Evolutionary conservation across 2,797 vertebrate species (phyloP).

Genomic region (Acanthurus tractus): DNA sequence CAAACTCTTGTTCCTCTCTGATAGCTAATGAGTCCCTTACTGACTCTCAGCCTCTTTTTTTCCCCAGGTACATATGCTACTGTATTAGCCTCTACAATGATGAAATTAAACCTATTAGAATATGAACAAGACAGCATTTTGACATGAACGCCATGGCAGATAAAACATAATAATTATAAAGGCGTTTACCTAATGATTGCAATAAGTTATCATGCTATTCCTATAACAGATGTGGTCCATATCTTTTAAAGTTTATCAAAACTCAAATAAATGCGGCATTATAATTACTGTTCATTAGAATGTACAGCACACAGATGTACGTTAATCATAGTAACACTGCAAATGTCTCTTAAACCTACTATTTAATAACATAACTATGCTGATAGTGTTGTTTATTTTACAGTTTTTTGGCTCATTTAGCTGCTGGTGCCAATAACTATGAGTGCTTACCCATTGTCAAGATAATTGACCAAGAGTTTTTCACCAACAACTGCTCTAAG

Average conservation of each 20-base stretch:
- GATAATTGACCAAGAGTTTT: not conserved
- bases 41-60: constrained; percentile 29
- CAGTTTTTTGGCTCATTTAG: not conserved
- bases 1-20: constrained; percentile 19
- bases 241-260: constrained; percentile 2
- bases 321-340: not conserved
- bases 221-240: not conserved
- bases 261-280: constrained; percentile 7
- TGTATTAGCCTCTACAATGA: constrained; percentile 12
- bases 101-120: constrained; percentile 7
- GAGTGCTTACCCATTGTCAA: constrained; percentile 4
- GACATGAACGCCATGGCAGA: constrained; percentile 1
- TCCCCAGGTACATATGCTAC: constrained; percentile 12
- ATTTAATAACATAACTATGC: not conserved
- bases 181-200: not conserved
- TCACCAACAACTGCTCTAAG: too few species aligned
- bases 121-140: constrained; percentile 7
- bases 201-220: constrained; percentile 4
- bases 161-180: not conserved
- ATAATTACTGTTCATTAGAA: not conserved
- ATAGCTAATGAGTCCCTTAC: constrained; percentile 31
- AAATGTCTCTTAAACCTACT: too few species aligned
- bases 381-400: not conserved
- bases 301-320: not conserved
- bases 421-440: not conserved